Conservation (phyloP, 1,140 invertebrate genomes). For the Halesus radiatus region DNA sequence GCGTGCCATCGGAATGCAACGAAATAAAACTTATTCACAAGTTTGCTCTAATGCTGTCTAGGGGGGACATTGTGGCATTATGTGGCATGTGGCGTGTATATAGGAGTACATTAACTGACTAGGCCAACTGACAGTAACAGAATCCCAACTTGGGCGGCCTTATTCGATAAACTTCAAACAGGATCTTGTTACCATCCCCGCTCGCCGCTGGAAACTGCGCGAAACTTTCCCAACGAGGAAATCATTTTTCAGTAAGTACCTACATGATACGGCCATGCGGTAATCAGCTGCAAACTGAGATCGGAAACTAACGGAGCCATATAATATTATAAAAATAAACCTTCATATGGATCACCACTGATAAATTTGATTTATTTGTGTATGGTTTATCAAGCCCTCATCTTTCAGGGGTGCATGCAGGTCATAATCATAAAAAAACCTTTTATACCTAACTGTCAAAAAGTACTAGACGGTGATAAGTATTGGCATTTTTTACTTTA, state of each 20-base stretch:
- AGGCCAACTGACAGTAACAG: constrained; percentile 48
- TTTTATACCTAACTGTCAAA: too few species aligned
- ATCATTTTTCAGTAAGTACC: constrained; percentile 20
- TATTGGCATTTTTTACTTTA: too few species aligned
- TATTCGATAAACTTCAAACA: constrained; percentile 37
- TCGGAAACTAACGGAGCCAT: too few species aligned
- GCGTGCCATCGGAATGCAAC: neutral
- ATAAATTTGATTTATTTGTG: too few species aligned
- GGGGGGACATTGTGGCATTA: neutral
- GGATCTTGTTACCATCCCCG: constrained; percentile 18
- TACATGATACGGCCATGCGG: too few species aligned
- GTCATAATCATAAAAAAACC: too few species aligned
- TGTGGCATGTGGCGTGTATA: neutral
- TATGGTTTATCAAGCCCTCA: too few species aligned
- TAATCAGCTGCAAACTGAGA: too few species aligned
- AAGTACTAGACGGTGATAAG: too few species aligned
- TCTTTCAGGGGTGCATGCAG: too few species aligned
- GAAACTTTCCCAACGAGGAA: neutral
- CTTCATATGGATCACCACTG: too few species aligned
- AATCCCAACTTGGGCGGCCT: constrained; percentile 47
- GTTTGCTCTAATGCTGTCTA: neutral
- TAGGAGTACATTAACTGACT: neutral
- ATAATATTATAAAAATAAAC: too few species aligned
- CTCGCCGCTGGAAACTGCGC: constrained; percentile 5
- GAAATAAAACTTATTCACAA: constrained; percentile 12